Conservation (phyloP, 1,140 invertebrate genomes). For the Neodiprion virginianus region DNA sequence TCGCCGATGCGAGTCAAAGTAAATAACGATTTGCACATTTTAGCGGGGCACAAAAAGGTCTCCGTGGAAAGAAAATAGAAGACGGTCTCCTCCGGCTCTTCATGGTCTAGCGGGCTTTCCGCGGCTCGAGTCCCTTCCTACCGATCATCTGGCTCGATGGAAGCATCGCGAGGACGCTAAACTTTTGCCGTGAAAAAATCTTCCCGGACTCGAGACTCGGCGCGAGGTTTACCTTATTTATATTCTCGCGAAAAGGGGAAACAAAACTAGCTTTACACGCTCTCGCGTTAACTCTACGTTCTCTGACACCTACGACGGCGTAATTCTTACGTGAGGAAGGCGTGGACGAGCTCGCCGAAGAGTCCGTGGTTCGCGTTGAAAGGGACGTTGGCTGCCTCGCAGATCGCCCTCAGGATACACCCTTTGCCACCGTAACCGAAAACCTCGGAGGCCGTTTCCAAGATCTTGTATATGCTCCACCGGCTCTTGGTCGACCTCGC, state of each 20-base stretch:
- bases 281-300: too few relatives aligned
- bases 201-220: too few relatives aligned
- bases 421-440: slow-evolving; percentile 54
- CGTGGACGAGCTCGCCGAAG: slow-evolving; percentile 58
- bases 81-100: not conserved
- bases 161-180: not conserved
- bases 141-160: not conserved
- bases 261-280: not conserved
- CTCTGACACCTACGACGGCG: too few relatives aligned
- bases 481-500: slow-evolving; percentile 54
- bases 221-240: too few relatives aligned
- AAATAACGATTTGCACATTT: slow-evolving; percentile 5
- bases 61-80: not conserved
- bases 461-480: slow-evolving; percentile 55
- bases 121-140: not conserved
- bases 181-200: too few relatives aligned
- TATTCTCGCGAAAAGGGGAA: too few relatives aligned
- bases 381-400: slow-evolving; percentile 55
- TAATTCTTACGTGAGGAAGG: slow-evolving; percentile 54
- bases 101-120: too few relatives aligned
- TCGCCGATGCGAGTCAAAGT: not conserved
- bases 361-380: slow-evolving; percentile 56
- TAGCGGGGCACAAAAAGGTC: not conserved
- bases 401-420: slow-evolving; percentile 59
- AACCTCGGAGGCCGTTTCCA: slow-evolving; percentile 44